Conservation (phyloP, 2,113 vertebrate genomes). For the Trematomus loennbergii region DNA sequence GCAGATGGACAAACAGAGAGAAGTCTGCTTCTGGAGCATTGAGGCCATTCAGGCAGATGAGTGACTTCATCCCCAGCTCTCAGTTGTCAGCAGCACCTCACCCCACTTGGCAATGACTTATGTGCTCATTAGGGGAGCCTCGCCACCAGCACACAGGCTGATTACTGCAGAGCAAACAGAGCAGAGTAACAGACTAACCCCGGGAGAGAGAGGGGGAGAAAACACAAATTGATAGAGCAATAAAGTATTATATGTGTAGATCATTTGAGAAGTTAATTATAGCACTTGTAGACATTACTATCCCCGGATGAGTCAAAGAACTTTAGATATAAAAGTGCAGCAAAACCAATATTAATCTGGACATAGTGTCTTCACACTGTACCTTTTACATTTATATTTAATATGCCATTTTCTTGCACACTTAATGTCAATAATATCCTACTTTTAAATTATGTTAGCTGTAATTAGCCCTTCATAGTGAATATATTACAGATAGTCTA, state of each 20-base stretch:
- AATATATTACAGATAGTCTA: no score
- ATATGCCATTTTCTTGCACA: no score
- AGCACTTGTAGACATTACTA: not conserved
- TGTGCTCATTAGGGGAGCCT: slow-evolving; percentile 49
- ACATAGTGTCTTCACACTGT: no score
- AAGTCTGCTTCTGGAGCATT: slow-evolving; percentile 54
- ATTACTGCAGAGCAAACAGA: slow-evolving; percentile 39
- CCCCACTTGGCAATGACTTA: slow-evolving; percentile 63
- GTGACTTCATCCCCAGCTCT: slow-evolving; percentile 63
- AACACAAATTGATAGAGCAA: slow-evolving; percentile 29
- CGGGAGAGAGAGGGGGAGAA: slow-evolving; percentile 3
- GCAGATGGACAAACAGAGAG: slow-evolving; percentile 64
- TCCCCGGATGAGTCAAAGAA: not conserved
- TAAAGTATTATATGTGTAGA: not conserved
- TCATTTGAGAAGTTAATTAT: slow-evolving; percentile 11
- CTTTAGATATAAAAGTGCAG: no score
- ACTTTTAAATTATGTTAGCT: no score
- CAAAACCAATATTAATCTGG: not conserved
- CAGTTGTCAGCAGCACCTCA: slow-evolving; percentile 64
- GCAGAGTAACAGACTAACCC: slow-evolving; percentile 32
- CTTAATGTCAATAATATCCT: no score
- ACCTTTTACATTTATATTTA: no score
- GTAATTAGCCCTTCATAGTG: no score
- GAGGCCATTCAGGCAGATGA: slow-evolving; percentile 63
- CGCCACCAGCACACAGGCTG: slow-evolving; percentile 35